Evolutionary conservation across 2,113 vertebrate species (phyloP).

Genomic region (Calidris pugnax): DNA sequence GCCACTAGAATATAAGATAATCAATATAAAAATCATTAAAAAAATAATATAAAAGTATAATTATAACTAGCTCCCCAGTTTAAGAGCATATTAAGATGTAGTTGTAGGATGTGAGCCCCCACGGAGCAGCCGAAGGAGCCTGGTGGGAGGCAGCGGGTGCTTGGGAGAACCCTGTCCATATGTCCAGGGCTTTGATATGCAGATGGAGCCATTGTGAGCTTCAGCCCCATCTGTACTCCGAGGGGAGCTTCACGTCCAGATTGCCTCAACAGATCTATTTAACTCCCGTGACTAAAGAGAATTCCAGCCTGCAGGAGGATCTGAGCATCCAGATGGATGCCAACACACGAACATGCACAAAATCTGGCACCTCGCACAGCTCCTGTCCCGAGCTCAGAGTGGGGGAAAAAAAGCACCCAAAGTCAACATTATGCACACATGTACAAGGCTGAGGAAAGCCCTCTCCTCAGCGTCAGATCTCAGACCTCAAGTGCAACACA

Average conservation of each 20-base stretch:
- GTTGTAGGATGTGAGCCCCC: neutral
- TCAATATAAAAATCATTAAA: too few relatives aligned
- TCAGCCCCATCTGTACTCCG: neutral
- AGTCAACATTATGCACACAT: neutral
- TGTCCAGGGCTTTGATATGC: conserved; percentile 57
- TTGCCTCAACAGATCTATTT: conserved; percentile 37
- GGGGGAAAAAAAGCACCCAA: neutral
- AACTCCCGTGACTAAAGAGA: conserved; percentile 17
- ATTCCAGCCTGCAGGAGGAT: conserved; percentile 19
- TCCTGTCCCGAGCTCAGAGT: neutral
- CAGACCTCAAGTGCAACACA: neutral
- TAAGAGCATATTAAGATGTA: neutral
- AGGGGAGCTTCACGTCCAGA: neutral
- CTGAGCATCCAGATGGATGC: neutral
- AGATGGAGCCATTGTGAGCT: conserved; percentile 45
- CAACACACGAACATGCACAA: neutral
- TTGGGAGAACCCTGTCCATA: neutral
- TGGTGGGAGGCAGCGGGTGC: neutral
- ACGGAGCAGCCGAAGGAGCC: neutral
- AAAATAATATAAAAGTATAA: too few relatives aligned
- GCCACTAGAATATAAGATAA: too few relatives aligned
- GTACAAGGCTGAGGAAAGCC: neutral
- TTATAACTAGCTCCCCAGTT: neutral
- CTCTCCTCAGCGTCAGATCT: neutral
- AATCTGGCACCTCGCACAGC: neutral